Percentiles rank a stretch among this genome's conserved stretches.
Conservation (phyloP, 2,113 vertebrate species). For the Alectura lathami region DNA sequence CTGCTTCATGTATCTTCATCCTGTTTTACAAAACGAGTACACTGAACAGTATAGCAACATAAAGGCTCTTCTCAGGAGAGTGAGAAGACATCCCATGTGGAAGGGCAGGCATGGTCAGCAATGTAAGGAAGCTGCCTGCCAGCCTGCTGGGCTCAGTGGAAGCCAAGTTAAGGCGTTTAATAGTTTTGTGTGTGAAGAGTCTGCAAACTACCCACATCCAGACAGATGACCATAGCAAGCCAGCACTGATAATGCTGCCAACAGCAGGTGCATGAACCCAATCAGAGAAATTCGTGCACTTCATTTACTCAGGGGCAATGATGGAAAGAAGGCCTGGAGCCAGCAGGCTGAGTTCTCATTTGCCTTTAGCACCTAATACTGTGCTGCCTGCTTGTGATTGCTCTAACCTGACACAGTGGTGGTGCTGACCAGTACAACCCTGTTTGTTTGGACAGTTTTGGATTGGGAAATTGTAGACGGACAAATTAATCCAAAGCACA, state of each 20-base stretch:
- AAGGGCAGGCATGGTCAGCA: background rate
- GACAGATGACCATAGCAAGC: background rate
- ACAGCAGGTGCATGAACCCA: background rate
- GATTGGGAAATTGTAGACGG: background rate
- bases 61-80: background rate
- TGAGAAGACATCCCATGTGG: accelerated
- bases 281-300: background rate
- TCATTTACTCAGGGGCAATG: background rate
- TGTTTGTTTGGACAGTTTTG: background rate
- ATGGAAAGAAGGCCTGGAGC: background rate
- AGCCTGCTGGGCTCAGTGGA: background rate
- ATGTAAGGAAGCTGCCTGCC: background rate
- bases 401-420: background rate
- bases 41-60: background rate
- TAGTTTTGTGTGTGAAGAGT: background rate
- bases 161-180: background rate
- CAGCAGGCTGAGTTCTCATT: background rate
- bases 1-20: background rate
- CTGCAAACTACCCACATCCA: background rate
- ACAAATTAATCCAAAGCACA: background rate
- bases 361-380: background rate
- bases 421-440: background rate
- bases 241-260: background rate
- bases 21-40: background rate
- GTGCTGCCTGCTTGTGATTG: background rate